These are phyloP conservation scores for Alcedo atthis DNA, from an alignment of 2,797 vertebrate genomes.

Conservation along the genomic window DNA sequence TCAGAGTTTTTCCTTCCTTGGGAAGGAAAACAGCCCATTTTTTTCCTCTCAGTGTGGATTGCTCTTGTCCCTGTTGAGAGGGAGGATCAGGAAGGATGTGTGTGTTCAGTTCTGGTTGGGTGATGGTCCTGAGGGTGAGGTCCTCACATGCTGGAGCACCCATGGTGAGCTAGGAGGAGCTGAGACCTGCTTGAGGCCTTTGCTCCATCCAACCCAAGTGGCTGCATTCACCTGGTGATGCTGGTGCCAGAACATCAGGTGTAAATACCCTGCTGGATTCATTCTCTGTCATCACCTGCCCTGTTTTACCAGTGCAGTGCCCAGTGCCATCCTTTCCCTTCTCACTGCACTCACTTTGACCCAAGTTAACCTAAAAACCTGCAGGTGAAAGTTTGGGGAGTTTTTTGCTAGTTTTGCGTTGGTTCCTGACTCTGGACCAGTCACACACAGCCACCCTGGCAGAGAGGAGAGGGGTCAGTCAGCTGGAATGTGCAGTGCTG, in stretches of 20 bases:
- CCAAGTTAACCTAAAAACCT: not conserved
- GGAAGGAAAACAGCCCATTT: not conserved
- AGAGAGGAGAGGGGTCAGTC: not conserved
- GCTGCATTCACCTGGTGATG: not conserved
- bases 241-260: not conserved
- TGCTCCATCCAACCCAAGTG: not conserved
- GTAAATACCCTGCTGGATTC: not conserved
- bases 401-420: not conserved
- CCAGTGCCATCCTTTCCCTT: not conserved
- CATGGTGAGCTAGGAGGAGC: not conserved
- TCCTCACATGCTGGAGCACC: rapidly evolving
- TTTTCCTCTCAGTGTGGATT: not conserved
- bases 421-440: not conserved
- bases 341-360: not conserved
- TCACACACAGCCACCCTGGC: not conserved
- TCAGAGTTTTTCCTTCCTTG: not conserved
- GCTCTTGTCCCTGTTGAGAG: not conserved
- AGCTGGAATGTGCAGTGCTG: too few species aligned
- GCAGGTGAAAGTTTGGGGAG: rapidly evolving
- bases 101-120: not conserved
- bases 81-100: not conserved
- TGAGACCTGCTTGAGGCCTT: not conserved
- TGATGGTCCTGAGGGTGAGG: not conserved
- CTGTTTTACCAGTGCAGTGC: not conserved
- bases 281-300: not conserved